Base-by-base conservation (phyloP, 1,140 invertebrate genomes). In the Diachasmimorpha longicaudata region DNA sequence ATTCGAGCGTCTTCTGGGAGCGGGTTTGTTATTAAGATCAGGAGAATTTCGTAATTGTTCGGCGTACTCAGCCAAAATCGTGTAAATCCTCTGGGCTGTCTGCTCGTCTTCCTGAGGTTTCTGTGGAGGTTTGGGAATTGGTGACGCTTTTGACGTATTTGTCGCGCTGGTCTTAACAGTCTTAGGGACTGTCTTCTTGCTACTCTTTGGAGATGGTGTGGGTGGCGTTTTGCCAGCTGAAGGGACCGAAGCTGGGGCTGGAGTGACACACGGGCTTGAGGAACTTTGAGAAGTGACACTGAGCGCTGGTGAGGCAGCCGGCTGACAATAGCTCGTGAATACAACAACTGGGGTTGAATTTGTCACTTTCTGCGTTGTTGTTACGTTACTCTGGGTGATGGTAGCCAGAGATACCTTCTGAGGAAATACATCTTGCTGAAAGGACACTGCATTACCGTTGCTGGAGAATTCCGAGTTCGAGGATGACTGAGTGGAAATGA, bases 51-150 rank as follows among this genome's bases (percentile, higher is more conserved):
- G 89, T 42, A 95, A 86, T 80, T 95, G 94, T 80, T 95, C 94
- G 48, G 94, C 93, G 85, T 96, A 96, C 81, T 95, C 93, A 1
- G 94, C 94, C 19, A 96, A 84, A 81, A 96, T 96, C 70, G 94
- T 94, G 74, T 95, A 92, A 74, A 96, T 95, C 70, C 94, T 90
- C 82, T 95, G 94, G 0, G 93, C 94, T 0, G 94, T 95, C 82
- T 95, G 93, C 83, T 95, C 94, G 81, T 95, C 94, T 86, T 95
- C 94, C 79, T 94, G 91, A 1, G 94, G 93, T 84, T 95, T 95
- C 79, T 94, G 94, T 74, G 92, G 90, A 0, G 93, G 92, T 72
- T 93, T 91, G 10, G 93, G 91, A 14, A 93, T 91, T 4, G 92
- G 91, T 25, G 92, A 91, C 1, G 93, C 85, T 85, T 93, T 94